Conservation (phyloP, 2,113 vertebrate species). For the Caloenas nicobarica region DNA sequence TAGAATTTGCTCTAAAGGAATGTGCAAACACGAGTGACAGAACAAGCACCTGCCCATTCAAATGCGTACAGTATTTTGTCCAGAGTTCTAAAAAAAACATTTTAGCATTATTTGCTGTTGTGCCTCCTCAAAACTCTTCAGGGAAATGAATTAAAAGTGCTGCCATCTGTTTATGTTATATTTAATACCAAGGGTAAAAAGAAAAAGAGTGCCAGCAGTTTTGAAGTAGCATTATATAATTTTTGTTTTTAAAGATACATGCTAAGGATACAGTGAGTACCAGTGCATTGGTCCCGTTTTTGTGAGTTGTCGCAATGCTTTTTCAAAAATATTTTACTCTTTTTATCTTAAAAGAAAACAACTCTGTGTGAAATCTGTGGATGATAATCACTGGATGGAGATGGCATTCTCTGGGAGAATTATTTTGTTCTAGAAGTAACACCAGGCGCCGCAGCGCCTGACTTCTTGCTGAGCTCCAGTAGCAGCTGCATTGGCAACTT, state of each 20-base stretch:
- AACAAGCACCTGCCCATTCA: background rate
- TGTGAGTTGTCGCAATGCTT: background rate
- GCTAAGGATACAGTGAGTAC: background rate
- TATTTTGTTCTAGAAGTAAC: background rate
- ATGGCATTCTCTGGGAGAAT: background rate
- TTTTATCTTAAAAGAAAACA: background rate
- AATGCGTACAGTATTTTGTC: background rate
- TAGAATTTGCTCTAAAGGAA: background rate
- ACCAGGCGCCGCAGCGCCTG: background rate
- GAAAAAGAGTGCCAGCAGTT: background rate
- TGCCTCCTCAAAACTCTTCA: conserved; percentile 8
- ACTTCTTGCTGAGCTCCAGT: background rate
- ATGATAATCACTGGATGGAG: background rate
- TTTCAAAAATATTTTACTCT: conserved; percentile 38
- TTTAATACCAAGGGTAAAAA: background rate
- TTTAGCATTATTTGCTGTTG: background rate
- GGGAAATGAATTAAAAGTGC: conserved; percentile 62
- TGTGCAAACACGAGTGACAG: background rate
- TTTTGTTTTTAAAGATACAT: conserved; percentile 20
- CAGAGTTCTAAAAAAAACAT: background rate
- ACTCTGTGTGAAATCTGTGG: background rate
- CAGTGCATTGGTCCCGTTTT: background rate
- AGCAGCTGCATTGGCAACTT: conserved; percentile 38
- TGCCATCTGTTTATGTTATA: conserved; percentile 58
- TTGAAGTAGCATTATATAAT: conserved; percentile 13